phyloP scores from a whole-genome alignment of 1,140 invertebrate genomes.

The Hypothenemus hampei region DNA sequence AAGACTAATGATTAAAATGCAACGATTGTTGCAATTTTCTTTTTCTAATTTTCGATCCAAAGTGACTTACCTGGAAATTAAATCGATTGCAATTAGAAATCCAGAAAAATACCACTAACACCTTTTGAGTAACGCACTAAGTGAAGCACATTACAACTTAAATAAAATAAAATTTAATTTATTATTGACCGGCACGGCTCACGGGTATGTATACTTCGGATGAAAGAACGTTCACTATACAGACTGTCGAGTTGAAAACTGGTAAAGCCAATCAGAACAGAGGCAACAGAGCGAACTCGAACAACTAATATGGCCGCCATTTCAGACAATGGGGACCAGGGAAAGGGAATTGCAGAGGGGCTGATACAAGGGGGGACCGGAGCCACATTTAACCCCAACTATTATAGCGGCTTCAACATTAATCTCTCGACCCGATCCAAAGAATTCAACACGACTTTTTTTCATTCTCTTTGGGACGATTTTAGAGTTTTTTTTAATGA shows the following conservation, averaged over 20 bases:
- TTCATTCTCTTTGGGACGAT: conserved; percentile 19
- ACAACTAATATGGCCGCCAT: conserved; percentile 47
- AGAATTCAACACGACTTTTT: conserved; percentile 19
- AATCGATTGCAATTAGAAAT: neutral
- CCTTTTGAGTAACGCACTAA: conserved; percentile 3
- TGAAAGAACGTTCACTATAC: conserved; percentile 35
- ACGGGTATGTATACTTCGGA: conserved; percentile 26
- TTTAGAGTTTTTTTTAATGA: conserved; percentile 15
- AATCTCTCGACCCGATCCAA: conserved; percentile 26
- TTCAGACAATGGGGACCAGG: conserved; percentile 44
- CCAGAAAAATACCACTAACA: conserved; percentile 7
- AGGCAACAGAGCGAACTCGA: conserved; percentile 43
- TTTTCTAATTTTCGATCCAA: neutral
- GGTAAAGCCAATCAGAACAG: conserved; percentile 46
- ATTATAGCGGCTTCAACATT: conserved; percentile 37
- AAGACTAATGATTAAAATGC: conserved; percentile 33
- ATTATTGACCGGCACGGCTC: conserved; percentile 8
- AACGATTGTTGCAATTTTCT: neutral
- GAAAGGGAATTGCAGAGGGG: conserved; percentile 42
- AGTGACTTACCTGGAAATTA: neutral
- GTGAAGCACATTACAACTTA: conserved; percentile 11
- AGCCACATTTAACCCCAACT: conserved; percentile 33
- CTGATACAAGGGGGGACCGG: conserved; percentile 34
- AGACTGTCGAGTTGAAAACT: conserved; percentile 42
- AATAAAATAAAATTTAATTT: conserved; percentile 29